Conservation (phyloP, 1,140 invertebrate species). For the Polyergus mexicanus region DNA sequence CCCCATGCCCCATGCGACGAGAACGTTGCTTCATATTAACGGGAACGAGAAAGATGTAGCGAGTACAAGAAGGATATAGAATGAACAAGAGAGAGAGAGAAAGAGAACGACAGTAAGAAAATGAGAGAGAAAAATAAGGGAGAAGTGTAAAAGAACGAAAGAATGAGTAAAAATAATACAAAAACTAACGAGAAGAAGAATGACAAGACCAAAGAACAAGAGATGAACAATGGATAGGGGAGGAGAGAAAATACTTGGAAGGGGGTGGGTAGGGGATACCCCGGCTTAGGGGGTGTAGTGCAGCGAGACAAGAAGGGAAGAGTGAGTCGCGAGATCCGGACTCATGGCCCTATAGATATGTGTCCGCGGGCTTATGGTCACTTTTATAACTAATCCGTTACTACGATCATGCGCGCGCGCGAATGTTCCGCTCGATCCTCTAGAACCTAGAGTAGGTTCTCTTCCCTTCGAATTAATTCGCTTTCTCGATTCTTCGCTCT, state of each 20-base stretch:
- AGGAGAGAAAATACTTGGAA: slow-evolving; percentile 69
- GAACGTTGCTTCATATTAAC: slow-evolving; percentile 58
- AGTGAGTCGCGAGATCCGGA: slow-evolving; percentile 66
- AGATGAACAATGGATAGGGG: slow-evolving; percentile 84
- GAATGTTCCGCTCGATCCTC: slow-evolving; percentile 63
- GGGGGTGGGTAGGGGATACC: slow-evolving; percentile 37
- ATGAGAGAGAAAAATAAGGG: slow-evolving; percentile 28
- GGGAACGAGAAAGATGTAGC: slow-evolving; percentile 60
- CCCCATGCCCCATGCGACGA: slow-evolving; percentile 57
- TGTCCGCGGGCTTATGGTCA: slow-evolving; percentile 68
- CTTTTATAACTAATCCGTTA: slow-evolving; percentile 83
- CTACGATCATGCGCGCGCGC: slow-evolving; percentile 64
- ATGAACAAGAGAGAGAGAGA: slow-evolving; percentile 16
- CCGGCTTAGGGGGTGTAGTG: slow-evolving; percentile 38
- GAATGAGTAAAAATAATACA: slow-evolving; percentile 29
- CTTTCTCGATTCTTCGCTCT: slow-evolving; percentile 59
- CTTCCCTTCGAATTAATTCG: slow-evolving; percentile 32
- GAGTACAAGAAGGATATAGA: slow-evolving; percentile 54
- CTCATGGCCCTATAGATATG: slow-evolving; percentile 63
- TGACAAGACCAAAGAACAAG: slow-evolving; percentile 74
- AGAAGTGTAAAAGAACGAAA: slow-evolving; percentile 61
- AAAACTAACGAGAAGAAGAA: slow-evolving; percentile 62
- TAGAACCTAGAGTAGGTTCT: too few species aligned
- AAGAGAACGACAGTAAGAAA: neutral
- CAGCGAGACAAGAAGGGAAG: slow-evolving; percentile 45